Conservation (phyloP, 2,797 vertebrate genomes). For the Crocidura indochinensis region DNA sequence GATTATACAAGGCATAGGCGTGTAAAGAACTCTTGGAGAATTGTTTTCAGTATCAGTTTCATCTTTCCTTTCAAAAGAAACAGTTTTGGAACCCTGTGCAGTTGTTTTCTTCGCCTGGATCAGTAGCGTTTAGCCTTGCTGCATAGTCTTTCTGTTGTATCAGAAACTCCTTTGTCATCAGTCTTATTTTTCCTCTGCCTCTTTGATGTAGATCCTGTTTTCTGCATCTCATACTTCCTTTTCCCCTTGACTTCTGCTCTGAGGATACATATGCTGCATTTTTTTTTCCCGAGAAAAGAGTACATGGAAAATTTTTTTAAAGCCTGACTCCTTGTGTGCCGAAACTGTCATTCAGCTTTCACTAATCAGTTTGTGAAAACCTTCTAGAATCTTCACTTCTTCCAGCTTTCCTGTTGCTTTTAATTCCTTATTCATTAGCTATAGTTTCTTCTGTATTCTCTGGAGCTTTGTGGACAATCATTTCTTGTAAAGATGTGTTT, state of each 20-base stretch:
- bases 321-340: neutral
- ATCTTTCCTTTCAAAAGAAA: neutral
- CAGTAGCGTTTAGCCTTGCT: constrained; percentile 12
- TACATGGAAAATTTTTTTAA: neutral
- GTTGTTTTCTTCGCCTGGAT: constrained; percentile 19
- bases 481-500: too few relatives aligned
- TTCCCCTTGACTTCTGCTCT: constrained; percentile 7
- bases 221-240: constrained; percentile 17
- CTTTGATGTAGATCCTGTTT: constrained; percentile 15
- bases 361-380: neutral
- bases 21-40: neutral
- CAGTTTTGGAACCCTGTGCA: neutral
- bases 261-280: neutral
- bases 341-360: constrained; percentile 23
- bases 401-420: constrained; percentile 19
- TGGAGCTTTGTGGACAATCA: neutral
- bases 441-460: neutral
- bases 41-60: neutral
- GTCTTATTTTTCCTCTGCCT: constrained; percentile 18
- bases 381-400: constrained; percentile 11
- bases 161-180: neutral
- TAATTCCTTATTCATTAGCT: neutral
- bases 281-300: constrained; percentile 20
- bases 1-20: neutral
- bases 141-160: neutral